Evolutionary conservation across 2,888 invertebrate genomes (phyloP).

Genomic region (Fragum fragum): DNA sequence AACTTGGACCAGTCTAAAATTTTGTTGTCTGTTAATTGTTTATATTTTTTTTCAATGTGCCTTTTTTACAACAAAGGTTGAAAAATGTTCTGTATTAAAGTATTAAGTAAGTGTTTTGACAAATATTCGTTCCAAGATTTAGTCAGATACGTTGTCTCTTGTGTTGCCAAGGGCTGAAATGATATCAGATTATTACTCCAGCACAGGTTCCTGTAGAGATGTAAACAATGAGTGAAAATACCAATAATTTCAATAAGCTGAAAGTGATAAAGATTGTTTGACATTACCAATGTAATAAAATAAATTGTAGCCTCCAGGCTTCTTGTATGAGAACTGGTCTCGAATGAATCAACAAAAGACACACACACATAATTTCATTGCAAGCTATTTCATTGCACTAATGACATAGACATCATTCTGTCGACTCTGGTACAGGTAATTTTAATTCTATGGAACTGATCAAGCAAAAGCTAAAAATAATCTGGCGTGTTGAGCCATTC

Average conservation of each 20-base stretch:
- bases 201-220: background rate
- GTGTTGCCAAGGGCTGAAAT: no score
- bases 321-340: background rate
- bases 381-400: background rate
- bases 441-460: background rate
- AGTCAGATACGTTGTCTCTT: no score
- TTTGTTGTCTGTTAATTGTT: no score
- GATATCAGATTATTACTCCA: no score
- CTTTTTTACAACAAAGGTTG: no score
- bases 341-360: conserved; percentile 32
- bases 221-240: background rate
- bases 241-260: conserved; percentile 35
- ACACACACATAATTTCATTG: background rate
- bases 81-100: no score
- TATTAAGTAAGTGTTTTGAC: no score
- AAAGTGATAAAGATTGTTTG: conserved; percentile 34
- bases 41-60: no score
- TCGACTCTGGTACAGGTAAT: background rate
- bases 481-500: background rate
- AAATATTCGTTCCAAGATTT: no score
- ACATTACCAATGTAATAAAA: conserved; percentile 41
- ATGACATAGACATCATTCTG: background rate
- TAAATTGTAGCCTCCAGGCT: conserved; percentile 43
- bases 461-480: background rate
- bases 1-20: no score